Evolutionary conservation across 2,113 vertebrate species (phyloP), one percentile per base, ranked within the genome.

Genomic region (Datnioides undecimradiatus): DNA sequence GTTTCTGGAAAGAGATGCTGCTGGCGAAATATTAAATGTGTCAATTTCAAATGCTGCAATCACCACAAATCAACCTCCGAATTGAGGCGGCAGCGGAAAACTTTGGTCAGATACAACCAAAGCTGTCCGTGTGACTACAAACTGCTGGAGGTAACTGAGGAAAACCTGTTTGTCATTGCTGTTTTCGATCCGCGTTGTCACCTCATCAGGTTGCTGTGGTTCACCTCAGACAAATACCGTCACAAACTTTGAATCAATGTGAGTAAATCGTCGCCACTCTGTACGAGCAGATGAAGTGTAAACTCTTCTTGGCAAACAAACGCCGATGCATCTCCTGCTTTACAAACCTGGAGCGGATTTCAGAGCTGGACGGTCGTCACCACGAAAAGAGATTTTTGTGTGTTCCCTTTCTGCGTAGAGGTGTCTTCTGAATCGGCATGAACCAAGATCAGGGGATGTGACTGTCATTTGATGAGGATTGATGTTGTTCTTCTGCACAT

Each of bases 171-270:
- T n/a, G n/a, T n/a, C n/a, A 31, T 34, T 57, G 19, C 2, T n/a
- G n/a, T n/a, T 58, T 34, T 31, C 13, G 14, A 16, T 76, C 40
- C 33, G 6, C 17, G 3, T n/a, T n/a, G n/a, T n/a, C n/a, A n/a
- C n/a, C n/a, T n/a, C n/a, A 52, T 65, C 55, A 73, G 40, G 27
- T 38, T 36, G n/a, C 51, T 31, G 34, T 64, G 51, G 52, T 52
- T 77, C 43, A 45, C 74, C 51, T 73, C 55, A 29, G 55, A 76
- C 45, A 38, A 62, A 80, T 43, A 31, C 51, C 41, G 41, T 64
- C 43, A 33, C 31, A 40, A 13, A 0, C 38, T 59, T 43, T 33
- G 69, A 69, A 57, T 43, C 29, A 33, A 40, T 43, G 16, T 21
- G 51, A 71, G 43, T 17, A 48, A 64, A 79, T 67, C 70, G 40